Percentiles rank a stretch among this genome's conserved stretches.
Conservation (phyloP, 2,113 vertebrate species). For the Larimichthys crocea region DNA sequence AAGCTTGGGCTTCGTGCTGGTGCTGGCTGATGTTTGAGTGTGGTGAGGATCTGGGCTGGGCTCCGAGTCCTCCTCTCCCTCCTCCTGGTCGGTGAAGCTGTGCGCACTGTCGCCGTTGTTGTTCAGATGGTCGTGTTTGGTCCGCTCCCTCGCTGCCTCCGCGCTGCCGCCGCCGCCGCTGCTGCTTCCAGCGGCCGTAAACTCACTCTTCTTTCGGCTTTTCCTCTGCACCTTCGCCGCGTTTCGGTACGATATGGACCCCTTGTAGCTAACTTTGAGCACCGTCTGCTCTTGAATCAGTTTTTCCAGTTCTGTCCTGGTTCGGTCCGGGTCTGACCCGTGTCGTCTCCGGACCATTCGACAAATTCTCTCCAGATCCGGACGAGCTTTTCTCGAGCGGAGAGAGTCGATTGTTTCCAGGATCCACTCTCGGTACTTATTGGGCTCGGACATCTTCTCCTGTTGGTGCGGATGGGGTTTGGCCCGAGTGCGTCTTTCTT, state of each 20-base stretch:
- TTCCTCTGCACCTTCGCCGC: conserved; percentile 90
- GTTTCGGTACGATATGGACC: conserved; percentile 93
- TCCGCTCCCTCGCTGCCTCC: conserved; percentile 75
- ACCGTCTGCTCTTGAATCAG: conserved; percentile 92
- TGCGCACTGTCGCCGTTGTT: conserved; percentile 81
- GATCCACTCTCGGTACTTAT: conserved; percentile 91
- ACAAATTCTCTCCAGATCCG: conserved; percentile 94
- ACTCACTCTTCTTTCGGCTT: conserved; percentile 85
- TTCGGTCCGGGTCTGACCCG: conserved; percentile 91
- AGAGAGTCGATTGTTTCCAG: conserved; percentile 94
- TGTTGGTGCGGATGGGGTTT: conserved; percentile 74
- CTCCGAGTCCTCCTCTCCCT: conserved; percentile 68
- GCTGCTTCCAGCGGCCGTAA: conserved; percentile 72
- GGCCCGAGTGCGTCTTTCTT: conserved; percentile 76
- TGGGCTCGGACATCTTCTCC: conserved; percentile 84
- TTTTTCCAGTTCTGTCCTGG: conserved; percentile 91
- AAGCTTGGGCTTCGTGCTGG: conserved; percentile 26
- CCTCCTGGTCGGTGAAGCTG: conserved; percentile 79
- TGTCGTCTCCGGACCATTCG: conserved; percentile 93
- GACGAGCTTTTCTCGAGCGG: conserved; percentile 93
- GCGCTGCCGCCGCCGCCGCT: conserved; percentile 37
- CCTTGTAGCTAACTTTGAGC: conserved; percentile 94
- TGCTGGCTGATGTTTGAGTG: conserved; percentile 51
- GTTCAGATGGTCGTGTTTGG: conserved; percentile 71
- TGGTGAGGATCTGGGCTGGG: conserved; percentile 63